Percentiles rank a stretch among this genome's conserved stretches.
These are phyloP conservation scores for Cebus imitator DNA, from an alignment of 2,113 vertebrate genomes.

Conservation along the genomic window DNA sequence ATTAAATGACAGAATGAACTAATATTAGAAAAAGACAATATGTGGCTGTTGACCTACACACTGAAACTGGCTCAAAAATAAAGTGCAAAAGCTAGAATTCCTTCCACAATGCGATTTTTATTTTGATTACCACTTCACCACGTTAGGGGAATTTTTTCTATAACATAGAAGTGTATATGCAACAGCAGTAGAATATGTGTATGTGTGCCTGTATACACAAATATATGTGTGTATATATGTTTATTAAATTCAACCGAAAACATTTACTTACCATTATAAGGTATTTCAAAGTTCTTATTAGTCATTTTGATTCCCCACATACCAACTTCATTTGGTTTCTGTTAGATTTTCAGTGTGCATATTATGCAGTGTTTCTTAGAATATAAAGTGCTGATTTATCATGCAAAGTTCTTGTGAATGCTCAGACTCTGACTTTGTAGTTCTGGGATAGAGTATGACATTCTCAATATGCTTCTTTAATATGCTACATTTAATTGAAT, in stretches of 20 bases:
- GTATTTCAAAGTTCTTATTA: neutral
- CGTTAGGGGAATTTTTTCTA: neutral
- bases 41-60: neutral
- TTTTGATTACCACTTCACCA: neutral
- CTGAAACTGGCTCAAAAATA: constrained; percentile 13
- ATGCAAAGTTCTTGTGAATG: neutral
- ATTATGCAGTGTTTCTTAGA: neutral
- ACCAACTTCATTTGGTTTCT: neutral
- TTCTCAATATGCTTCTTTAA: neutral
- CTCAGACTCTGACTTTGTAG: neutral
- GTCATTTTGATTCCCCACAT: neutral
- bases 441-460: neutral
- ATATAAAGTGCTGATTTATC: neutral
- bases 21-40: constrained; percentile 6
- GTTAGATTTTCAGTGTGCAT: neutral
- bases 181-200: neutral
- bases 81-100: neutral
- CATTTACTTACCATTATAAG: neutral
- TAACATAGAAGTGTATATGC: neutral
- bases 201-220: neutral
- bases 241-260: neutral
- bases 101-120: neutral
- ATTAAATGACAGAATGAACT: constrained; percentile 55
- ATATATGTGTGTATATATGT: neutral
- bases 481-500: no score